Evolutionary conservation across 2,888 invertebrate genomes (phyloP), one percentile per base, ranked within the genome.

Genomic region (Bibio marci): DNA sequence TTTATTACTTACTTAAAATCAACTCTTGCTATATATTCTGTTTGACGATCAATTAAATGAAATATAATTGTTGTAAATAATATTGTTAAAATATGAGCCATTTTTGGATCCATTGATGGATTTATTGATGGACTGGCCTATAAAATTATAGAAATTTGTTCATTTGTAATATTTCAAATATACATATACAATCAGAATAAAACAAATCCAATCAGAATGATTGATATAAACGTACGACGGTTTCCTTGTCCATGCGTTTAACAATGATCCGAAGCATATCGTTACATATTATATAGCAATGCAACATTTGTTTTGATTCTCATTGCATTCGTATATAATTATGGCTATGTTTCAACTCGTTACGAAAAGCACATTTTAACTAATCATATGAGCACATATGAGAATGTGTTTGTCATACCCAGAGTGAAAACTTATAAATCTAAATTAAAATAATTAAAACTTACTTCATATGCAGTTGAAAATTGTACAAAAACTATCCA

Each of bases 11-110:
- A 73, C 48, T 78, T 66, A 52, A 81, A 85, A 56, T 92, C 91
- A 46, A 94, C 67, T 50, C 92, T 73, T 48, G 83, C 81, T 53
- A 90, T 78, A 50, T 82, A 87, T 56, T 92, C 91, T 19, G 85
- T 79, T 57, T 90, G 88, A 50, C 91, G 71, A 58, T 91, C 90
- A 48, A 90, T 76, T 48, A 86, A 67, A 55, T 87, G 85, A 15
- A 91, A 66, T 2, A 83, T 79, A 25, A 82, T 58, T 13, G 80
- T 73, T 25, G 87, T 69, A 44, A 83, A 77, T 1, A 76, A 56
- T 3, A 88, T 70, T 32, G 76, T 74, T 41, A 88, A 61, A 6
- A 81, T 70, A 51, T 87, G 87, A 0, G 81, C 74, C 22, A 77
- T 56, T 51, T 74, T 67, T 0, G 82, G 69, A 47, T 73, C 70